Conservation (phyloP, 2,888 invertebrate species). For the Punctoribates punctum region DNA sequence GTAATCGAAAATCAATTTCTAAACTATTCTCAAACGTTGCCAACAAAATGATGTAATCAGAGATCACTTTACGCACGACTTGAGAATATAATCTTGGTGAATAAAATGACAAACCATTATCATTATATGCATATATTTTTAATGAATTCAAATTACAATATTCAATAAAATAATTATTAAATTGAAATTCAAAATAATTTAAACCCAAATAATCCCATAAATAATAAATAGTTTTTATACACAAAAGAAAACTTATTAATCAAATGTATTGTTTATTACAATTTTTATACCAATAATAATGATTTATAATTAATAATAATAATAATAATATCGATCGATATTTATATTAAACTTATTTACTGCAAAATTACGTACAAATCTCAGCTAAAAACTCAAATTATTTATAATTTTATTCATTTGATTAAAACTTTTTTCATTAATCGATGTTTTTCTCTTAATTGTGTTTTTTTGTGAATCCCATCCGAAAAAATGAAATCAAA, state of each 20-base stretch:
- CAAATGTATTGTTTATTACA: background rate
- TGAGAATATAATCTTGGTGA: no score
- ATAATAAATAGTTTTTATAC: conserved; percentile 2
- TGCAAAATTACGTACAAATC: conserved; percentile 26
- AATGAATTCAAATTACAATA: background rate
- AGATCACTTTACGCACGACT: no score
- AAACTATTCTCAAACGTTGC: no score
- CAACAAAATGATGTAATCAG: no score
- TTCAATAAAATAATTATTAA: conserved; percentile 5
- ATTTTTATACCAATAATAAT: background rate
- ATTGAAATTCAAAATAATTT: background rate
- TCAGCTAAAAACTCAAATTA: background rate
- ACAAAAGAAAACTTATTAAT: background rate
- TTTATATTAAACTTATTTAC: conserved; percentile 21
- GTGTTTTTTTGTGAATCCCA: conserved; percentile 4
- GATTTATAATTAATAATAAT: background rate
- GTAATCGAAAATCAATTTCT: no score
- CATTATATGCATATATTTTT: conserved; percentile 15
- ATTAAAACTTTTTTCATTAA: background rate
- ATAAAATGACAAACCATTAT: no score
- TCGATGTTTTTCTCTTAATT: background rate
- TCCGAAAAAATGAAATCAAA: background rate
- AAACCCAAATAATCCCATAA: background rate
- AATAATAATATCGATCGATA: conserved; percentile 7
- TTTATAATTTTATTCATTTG: background rate